Percentiles rank a stretch among this genome's conserved stretches.
Evolutionary conservation across 2,797 vertebrate species (phyloP).

Genomic region (Coregonus suidteri): DNA sequence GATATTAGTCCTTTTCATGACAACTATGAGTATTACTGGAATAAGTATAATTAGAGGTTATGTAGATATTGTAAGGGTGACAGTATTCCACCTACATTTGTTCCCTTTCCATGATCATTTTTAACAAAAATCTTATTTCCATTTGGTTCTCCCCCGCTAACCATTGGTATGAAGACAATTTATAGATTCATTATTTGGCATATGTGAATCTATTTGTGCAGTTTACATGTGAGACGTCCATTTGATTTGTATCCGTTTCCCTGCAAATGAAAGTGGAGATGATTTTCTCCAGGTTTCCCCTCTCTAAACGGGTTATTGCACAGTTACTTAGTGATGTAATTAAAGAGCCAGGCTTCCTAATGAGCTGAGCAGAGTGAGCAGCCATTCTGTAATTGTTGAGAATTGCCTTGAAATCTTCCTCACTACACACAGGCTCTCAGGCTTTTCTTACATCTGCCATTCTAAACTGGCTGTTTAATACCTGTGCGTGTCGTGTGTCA

Average conservation of each 20-base stretch:
- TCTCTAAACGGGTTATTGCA: slow-evolving; percentile 45
- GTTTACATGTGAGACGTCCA: not conserved
- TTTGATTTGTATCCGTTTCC: slow-evolving; percentile 40
- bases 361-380: slow-evolving; percentile 41
- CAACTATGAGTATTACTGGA: not conserved
- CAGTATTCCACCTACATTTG: not conserved
- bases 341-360: slow-evolving; percentile 51
- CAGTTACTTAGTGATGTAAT: slow-evolving; percentile 49
- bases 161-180: not conserved
- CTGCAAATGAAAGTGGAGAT: slow-evolving; percentile 43
- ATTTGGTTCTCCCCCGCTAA: not conserved
- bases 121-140: not conserved
- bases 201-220: not conserved
- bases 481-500: not conserved
- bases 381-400: slow-evolving; percentile 45
- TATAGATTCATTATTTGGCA: not conserved
- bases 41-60: not conserved
- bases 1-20: slow-evolving; percentile 30
- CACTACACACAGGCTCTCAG: slow-evolving; percentile 46
- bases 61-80: not conserved
- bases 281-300: slow-evolving; percentile 36
- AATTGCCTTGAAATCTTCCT: slow-evolving; percentile 47
- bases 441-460: slow-evolving; percentile 39
- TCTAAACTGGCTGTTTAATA: slow-evolving; percentile 8
- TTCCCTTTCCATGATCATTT: not conserved